A percentile compares a stretch with the other conserved stretches of the same genome.
These are phyloP conservation scores for Danio aesculapii DNA, from an alignment of 2,797 vertebrate genomes.

Conservation along the genomic window DNA sequence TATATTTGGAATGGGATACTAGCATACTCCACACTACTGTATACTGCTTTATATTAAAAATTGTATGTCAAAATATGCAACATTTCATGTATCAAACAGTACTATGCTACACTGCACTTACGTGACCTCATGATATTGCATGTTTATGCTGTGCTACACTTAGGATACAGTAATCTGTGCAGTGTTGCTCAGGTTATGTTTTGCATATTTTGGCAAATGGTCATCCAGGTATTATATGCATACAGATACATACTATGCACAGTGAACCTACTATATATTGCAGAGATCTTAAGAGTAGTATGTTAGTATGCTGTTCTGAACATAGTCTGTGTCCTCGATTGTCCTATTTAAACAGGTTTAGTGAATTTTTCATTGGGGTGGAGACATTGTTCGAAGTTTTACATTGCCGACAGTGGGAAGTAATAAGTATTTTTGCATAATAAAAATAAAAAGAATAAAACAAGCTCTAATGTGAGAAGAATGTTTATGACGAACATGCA, in stretches of 20 bases:
- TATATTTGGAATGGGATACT: constrained; percentile 47
- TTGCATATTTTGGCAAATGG: not conserved
- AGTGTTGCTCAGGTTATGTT: not conserved
- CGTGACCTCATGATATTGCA: constrained; percentile 7
- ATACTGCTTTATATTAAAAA: constrained; percentile 14
- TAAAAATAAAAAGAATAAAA: constrained; percentile 68
- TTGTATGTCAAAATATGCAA: constrained; percentile 22
- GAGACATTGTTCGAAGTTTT: constrained; percentile 58
- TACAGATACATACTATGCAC: constrained; percentile 22
- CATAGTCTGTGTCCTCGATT: constrained; percentile 1
- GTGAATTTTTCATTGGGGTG: constrained; percentile 62
- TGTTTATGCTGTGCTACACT: not conserved
- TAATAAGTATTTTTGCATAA: constrained; percentile 70
- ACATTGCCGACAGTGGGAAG: constrained; percentile 58
- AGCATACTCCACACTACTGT: not conserved
- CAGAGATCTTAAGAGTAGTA: constrained; percentile 8
- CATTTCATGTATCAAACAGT: not conserved
- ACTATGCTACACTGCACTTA: constrained; percentile 19
- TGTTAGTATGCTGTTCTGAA: constrained; percentile 44
- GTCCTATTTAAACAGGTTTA: constrained; percentile 46
- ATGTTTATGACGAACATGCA: constrained; percentile 7
- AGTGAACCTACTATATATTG: not conserved
- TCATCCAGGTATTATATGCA: not conserved
- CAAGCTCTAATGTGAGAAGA: constrained; percentile 35
- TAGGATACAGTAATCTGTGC: constrained; percentile 12